These are phyloP conservation scores for Carlito syrichta DNA, from an alignment of 2,113 vertebrate genomes.

Conservation along the genomic window DNA sequence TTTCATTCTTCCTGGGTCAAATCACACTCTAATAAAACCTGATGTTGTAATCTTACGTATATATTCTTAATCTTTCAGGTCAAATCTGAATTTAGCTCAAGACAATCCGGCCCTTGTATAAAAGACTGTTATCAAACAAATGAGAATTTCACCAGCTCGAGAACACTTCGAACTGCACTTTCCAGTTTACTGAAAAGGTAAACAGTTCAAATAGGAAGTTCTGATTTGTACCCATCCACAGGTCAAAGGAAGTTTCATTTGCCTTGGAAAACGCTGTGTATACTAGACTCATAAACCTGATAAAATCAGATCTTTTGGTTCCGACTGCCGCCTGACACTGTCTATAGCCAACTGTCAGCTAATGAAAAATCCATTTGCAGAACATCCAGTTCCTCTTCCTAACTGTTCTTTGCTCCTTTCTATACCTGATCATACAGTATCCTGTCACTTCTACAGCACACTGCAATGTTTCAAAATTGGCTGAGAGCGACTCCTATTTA, in stretches of 20 bases:
- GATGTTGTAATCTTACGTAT: background rate
- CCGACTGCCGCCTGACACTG: background rate
- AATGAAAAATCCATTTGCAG: constrained; percentile 6
- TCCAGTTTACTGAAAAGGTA: background rate
- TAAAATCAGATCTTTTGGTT: background rate
- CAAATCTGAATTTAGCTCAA: constrained; percentile 22
- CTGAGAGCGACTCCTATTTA: constrained; percentile 64
- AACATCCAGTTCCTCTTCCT: background rate
- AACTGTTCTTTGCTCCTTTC: constrained; percentile 52
- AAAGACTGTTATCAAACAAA: constrained; percentile 5
- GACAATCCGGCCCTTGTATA: background rate
- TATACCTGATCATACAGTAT: constrained; percentile 68
- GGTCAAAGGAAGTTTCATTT: constrained; percentile 47
- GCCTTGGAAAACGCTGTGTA: constrained; percentile 16
- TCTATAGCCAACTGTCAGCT: background rate
- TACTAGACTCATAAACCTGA: background rate
- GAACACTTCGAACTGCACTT: constrained; percentile 37
- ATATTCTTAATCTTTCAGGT: constrained; percentile 24
- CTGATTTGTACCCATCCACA: background rate
- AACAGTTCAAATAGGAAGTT: constrained; percentile 43
- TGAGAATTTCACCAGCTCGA: background rate
- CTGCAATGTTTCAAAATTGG: constrained; percentile 76
- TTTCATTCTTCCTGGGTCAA: background rate
- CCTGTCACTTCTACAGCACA: constrained; percentile 48
- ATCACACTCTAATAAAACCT: constrained; percentile 4